phyloP scores from a whole-genome alignment of 2,888 invertebrate genomes.

The Baronia brevicornis region DNA sequence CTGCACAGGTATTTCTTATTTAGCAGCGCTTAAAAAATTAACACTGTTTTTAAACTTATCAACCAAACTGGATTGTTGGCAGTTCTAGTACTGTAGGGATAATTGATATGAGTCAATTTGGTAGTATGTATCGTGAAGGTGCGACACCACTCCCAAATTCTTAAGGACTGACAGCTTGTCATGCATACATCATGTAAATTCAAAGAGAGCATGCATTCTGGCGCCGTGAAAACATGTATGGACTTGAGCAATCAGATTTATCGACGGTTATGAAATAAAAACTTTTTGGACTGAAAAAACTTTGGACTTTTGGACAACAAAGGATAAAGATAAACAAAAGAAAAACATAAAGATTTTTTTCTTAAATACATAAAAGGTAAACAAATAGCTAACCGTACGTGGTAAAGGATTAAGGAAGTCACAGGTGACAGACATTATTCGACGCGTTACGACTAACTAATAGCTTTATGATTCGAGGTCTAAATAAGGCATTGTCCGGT shows the following conservation, averaged over 20 bases:
- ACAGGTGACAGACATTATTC: conserved; percentile 10
- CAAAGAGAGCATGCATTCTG: too few species aligned
- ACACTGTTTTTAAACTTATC: too few species aligned
- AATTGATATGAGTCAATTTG: conserved; percentile 16
- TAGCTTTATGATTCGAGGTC: conserved; percentile 12
- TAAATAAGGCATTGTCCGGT: conserved; percentile 24
- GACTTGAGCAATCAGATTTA: conserved; percentile 9
- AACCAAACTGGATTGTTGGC: too few species aligned
- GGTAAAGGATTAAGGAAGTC: too few species aligned
- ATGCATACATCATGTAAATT: conserved; percentile 7
- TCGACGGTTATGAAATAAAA: too few species aligned
- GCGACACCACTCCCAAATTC: conserved; percentile 50
- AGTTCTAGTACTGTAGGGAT: too few species aligned
- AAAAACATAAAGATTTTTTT: conserved; percentile 7
- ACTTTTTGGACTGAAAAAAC: too few species aligned
- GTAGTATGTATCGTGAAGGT: conserved; percentile 20
- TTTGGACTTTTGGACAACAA: too few species aligned
- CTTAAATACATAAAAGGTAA: conserved; percentile 8
- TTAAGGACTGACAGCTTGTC: conserved; percentile 34
- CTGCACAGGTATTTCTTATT: too few species aligned
- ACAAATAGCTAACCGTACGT: conserved; percentile 3
- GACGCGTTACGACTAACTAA: conserved; percentile 11
- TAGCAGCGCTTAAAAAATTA: too few species aligned
- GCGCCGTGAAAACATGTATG: conserved; percentile 7
- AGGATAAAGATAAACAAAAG: conserved; percentile 2